phyloP scores from a whole-genome alignment of 2,797 vertebrate genomes.

The Macropus fuliginosus region DNA sequence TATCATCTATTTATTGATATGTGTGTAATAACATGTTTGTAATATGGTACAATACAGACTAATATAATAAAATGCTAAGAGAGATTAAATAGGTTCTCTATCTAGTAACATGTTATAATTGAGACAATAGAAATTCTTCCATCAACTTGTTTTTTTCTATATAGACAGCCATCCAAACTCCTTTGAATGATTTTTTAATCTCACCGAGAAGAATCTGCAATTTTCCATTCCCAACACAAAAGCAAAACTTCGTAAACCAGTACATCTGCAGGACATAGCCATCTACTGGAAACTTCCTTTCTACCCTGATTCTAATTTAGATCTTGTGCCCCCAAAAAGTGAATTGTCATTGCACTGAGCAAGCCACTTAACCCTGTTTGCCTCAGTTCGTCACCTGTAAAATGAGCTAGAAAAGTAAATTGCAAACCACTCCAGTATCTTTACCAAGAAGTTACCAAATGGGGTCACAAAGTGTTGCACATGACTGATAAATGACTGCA shows the following conservation, averaged over 20 bases:
- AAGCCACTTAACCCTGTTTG: background rate
- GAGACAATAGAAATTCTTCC: background rate
- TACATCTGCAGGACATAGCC: background rate
- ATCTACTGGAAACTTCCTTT: background rate
- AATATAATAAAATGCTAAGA: background rate
- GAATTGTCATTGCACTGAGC: background rate
- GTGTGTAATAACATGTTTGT: background rate
- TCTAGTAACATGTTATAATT: background rate
- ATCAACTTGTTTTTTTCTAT: background rate
- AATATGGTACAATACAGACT: background rate
- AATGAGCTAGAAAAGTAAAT: background rate
- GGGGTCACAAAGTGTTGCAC: background rate
- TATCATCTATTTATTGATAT: background rate
- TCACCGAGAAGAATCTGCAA: background rate
- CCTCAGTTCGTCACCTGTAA: background rate
- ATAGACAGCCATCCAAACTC: background rate
- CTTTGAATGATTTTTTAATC: background rate
- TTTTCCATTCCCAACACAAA: background rate
- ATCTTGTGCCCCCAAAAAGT: background rate
- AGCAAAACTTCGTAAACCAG: background rate
- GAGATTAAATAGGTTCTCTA: background rate
- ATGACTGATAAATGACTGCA: background rate
- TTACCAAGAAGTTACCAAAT: background rate
- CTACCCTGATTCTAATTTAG: background rate
- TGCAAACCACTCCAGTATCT: background rate